Conservation (phyloP, 2,888 invertebrate genomes). For the Achlya flavicornis region DNA sequence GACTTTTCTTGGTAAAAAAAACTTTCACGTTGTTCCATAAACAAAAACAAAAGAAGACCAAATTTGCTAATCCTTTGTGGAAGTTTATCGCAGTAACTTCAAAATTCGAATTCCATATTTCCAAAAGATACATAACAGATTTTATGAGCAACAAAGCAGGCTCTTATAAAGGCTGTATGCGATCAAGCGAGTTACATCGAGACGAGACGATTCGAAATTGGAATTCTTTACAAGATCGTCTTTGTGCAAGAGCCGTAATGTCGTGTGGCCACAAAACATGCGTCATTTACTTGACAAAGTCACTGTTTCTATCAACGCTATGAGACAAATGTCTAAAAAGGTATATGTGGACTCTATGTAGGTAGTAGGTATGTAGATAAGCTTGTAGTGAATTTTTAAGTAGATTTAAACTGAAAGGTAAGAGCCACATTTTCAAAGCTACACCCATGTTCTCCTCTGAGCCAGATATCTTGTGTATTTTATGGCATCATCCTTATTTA, state of each 20-base stretch:
- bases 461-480: neutral
- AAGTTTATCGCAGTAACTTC: neutral
- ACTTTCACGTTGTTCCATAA: neutral
- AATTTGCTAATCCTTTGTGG: too few species aligned
- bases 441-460: too few species aligned
- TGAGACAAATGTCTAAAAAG: too few species aligned
- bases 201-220: constrained; percentile 23
- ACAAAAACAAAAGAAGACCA: neutral
- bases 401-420: too few species aligned
- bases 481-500: constrained; percentile 3
- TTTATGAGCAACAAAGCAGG: neutral
- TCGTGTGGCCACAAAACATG: constrained; percentile 11
- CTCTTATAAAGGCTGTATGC: neutral
- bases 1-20: neutral
- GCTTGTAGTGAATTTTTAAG: too few species aligned
- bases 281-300: neutral
- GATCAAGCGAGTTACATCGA: constrained; percentile 13
- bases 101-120: neutral
- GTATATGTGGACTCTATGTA: too few species aligned
- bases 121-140: neutral
- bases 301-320: neutral
- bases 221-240: constrained; percentile 23
- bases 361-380: too few species aligned
- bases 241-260: constrained; percentile 16
- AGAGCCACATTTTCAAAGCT: too few species aligned